Percentiles rank a stretch among this genome's conserved stretches.
phyloP scores from a whole-genome alignment of 2,888 invertebrate genomes.

The Eupithecia subumbrata region DNA sequence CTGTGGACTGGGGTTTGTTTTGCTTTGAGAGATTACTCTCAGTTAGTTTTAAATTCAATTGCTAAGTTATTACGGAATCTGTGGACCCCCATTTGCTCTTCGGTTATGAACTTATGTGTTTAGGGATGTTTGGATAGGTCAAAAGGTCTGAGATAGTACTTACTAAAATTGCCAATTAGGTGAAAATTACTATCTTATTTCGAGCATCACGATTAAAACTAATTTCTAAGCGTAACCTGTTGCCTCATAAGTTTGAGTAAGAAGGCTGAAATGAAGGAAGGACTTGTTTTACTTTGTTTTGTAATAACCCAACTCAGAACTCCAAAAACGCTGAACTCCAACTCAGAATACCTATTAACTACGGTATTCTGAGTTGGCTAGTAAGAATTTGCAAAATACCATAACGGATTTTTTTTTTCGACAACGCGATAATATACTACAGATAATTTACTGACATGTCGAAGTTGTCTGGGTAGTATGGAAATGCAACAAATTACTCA shows the following conservation, averaged over 20 bases:
- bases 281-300: too few species aligned
- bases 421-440: neutral
- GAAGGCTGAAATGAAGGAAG: neutral
- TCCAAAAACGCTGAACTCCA: too few species aligned
- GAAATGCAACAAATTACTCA: neutral
- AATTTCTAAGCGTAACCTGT: neutral
- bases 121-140: neutral
- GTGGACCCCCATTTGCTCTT: neutral
- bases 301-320: too few species aligned
- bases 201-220: neutral
- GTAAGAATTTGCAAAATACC: neutral
- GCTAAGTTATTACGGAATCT: conserved; percentile 33
- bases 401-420: neutral
- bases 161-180: neutral
- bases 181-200: neutral
- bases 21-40: conserved; percentile 31
- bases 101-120: neutral
- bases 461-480: neutral
- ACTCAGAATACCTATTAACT: too few species aligned
- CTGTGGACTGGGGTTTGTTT: conserved; percentile 17
- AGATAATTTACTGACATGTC: neutral
- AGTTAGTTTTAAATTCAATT: conserved; percentile 44
- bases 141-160: neutral
- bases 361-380: neutral
- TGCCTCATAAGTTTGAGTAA: neutral